Evolutionary conservation across 92 coral and sea anemone genomes (phyloP).

Genomic region (Actinostola sp.): DNA sequence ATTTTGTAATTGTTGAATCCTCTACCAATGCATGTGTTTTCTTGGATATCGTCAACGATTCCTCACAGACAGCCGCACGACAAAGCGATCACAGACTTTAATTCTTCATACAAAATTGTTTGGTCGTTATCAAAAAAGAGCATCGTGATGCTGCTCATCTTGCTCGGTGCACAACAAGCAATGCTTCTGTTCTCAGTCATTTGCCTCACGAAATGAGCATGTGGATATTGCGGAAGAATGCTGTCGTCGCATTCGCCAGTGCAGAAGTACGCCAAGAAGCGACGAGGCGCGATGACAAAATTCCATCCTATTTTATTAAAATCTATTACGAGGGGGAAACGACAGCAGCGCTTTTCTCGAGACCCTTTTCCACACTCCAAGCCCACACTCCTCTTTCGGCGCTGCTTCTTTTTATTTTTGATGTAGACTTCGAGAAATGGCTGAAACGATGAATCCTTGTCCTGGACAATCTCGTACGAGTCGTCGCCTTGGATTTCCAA

Average conservation of each 20-base stretch:
- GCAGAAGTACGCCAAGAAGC: conserved; percentile 52
- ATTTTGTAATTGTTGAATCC: background rate
- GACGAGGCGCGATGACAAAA: conserved; percentile 56
- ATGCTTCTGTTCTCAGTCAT: background rate
- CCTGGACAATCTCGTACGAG: conserved; percentile 19
- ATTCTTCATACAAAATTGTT: conserved; percentile 22
- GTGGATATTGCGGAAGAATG: conserved; percentile 22
- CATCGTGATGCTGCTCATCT: conserved; percentile 38
- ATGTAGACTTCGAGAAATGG: conserved; percentile 57
- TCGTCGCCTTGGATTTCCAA: conserved; percentile 40
- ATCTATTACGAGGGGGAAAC: conserved; percentile 34
- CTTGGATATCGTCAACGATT: background rate
- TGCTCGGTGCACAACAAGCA: conserved; percentile 50
- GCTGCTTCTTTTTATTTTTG: conserved; percentile 30
- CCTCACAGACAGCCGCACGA: conserved; percentile 48
- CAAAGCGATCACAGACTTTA: conserved; percentile 50
- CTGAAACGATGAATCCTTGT: conserved; percentile 15
- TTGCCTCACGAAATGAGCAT: conserved; percentile 35
- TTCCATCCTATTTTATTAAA: conserved; percentile 51
- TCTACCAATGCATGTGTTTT: background rate
- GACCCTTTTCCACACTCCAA: conserved; percentile 30
- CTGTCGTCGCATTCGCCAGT: conserved; percentile 43
- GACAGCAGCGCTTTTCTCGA: conserved; percentile 50
- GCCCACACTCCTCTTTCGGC: conserved; percentile 6
- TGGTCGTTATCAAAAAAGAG: conserved; percentile 34